Percentiles rank a stretch among this genome's conserved stretches.
Evolutionary conservation across 1,140 invertebrate genomes (phyloP).

Genomic region (Solenopsis invicta): DNA sequence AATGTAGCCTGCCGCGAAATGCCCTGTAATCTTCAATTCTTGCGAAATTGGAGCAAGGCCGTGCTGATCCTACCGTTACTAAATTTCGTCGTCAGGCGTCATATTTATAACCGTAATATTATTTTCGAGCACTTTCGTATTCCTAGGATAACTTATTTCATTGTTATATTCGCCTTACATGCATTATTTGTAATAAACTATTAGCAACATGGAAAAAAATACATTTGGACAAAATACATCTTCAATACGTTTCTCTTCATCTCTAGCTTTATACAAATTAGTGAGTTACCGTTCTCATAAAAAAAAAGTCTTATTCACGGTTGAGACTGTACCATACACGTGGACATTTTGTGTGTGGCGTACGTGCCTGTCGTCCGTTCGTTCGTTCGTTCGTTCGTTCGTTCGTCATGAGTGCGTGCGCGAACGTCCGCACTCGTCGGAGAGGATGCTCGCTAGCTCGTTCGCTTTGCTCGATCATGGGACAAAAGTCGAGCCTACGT

Average conservation of each 20-base stretch:
- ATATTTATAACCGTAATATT: constrained; percentile 1
- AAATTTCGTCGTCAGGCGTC: not conserved
- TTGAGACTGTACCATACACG: constrained; percentile 71
- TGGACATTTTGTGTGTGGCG: constrained; percentile 54
- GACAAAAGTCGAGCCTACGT: constrained; percentile 73
- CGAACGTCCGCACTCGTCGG: constrained; percentile 72
- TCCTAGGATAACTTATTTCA: not conserved
- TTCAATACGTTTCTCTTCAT: no score
- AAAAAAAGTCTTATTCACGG: constrained; percentile 21
- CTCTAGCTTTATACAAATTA: not conserved
- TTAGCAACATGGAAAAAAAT: not conserved
- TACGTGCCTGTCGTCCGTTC: constrained; percentile 72
- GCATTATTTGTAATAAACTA: not conserved
- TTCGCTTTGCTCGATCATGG: constrained; percentile 73
- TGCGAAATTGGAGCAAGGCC: constrained; percentile 33
- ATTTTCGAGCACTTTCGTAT: not conserved
- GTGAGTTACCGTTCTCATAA: not conserved
- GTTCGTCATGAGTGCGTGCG: constrained; percentile 73
- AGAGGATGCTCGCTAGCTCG: constrained; percentile 69
- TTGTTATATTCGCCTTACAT: no score
- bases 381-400: constrained; percentile 27
- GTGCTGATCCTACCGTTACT: no score
- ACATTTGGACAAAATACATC: not conserved
- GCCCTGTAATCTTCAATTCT: not conserved
- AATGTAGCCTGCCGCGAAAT: constrained; percentile 31